Percentiles rank a stretch among this genome's conserved stretches.
phyloP scores from a whole-genome alignment of 2,888 invertebrate genomes.

The Caenorhabditis angaria region DNA sequence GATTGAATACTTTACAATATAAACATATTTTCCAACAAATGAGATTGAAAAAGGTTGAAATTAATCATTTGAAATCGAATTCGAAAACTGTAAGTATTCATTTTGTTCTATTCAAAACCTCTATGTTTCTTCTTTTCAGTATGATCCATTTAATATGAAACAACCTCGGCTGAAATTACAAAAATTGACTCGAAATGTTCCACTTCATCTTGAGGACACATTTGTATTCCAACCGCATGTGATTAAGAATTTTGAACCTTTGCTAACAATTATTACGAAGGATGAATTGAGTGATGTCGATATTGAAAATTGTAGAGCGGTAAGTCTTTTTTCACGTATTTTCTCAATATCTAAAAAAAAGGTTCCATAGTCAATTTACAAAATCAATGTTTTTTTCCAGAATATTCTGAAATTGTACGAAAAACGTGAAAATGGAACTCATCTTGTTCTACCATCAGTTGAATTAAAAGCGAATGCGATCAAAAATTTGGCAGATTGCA shows the following conservation, averaged over 20 bases:
- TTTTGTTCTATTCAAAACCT: neutral
- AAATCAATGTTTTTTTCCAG: neutral
- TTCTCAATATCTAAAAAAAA: no score
- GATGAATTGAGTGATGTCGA: conserved; percentile 32
- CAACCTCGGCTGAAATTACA: conserved; percentile 1
- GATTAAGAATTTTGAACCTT: conserved; percentile 26
- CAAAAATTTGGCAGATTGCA: conserved; percentile 15
- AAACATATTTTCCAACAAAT: conserved; percentile 22
- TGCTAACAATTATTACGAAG: conserved; percentile 30
- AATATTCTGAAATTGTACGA: conserved; percentile 16
- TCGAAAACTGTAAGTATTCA: neutral
- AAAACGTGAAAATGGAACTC: conserved; percentile 7
- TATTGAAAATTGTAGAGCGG: conserved; percentile 42
- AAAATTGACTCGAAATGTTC: conserved; percentile 24
- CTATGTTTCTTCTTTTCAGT: neutral
- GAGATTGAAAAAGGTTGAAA: conserved; percentile 15
- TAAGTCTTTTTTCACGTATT: no score
- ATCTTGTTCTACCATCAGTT: neutral
- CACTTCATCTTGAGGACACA: conserved; percentile 16
- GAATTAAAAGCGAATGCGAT: conserved; percentile 12
- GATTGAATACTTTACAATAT: conserved; percentile 16
- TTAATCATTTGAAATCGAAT: neutral
- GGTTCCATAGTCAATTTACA: neutral
- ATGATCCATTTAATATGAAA: neutral
- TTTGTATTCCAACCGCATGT: conserved; percentile 3